These are phyloP conservation scores for Gambusia yucatana DNA, from an alignment of 2,797 vertebrate genomes.

Conservation along the genomic window DNA sequence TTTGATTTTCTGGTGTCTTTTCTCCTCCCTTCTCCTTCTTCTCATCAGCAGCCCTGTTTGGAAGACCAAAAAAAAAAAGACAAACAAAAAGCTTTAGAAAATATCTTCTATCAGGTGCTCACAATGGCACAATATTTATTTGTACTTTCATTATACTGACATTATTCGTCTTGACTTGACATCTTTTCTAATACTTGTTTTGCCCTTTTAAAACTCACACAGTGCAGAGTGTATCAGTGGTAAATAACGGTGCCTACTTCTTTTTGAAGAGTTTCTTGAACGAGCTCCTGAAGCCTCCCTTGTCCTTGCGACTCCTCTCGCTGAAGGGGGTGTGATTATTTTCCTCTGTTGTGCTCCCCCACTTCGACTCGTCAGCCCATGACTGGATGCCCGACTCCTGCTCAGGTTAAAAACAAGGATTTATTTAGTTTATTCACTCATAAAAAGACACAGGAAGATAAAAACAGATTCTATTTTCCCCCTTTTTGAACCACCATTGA, in stretches of 20 bases:
- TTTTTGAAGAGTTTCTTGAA: constrained; percentile 99
- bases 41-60: constrained; percentile 82
- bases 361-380: constrained; percentile 79
- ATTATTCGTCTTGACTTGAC: not conserved
- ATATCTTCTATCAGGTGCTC: not conserved
- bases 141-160: not conserved
- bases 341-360: constrained; percentile 80
- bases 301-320: constrained; percentile 92
- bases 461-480: not conserved
- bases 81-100: not conserved
- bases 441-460: not conserved
- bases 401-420: not conserved
- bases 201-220: not conserved
- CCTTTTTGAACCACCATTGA: not conserved
- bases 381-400: constrained; percentile 72
- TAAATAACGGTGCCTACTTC: constrained; percentile 83
- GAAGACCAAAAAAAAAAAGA: constrained; percentile 45
- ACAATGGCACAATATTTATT: not conserved
- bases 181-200: not conserved
- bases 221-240: not conserved
- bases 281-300: constrained; percentile 96
- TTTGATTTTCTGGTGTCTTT: constrained; percentile 80
- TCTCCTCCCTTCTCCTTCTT: constrained; percentile 86
- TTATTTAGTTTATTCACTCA: not conserved
- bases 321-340: constrained; percentile 86